Evolutionary conservation across 2,888 invertebrate species (phyloP).

Genomic region (Synanthedon myopaeformis): DNA sequence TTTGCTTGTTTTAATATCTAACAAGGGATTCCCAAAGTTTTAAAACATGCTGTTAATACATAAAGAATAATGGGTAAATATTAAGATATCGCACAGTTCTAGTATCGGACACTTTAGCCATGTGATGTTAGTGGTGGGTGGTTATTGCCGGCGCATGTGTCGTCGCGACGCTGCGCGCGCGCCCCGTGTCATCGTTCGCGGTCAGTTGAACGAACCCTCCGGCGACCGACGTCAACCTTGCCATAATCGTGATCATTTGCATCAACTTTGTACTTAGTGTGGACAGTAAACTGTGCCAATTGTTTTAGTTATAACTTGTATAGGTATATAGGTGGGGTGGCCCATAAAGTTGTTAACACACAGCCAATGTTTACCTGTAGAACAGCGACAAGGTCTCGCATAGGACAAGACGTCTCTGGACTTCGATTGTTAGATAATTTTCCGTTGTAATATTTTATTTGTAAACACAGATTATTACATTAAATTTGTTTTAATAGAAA

Average conservation of each 20-base stretch:
- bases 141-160: constrained; percentile 20
- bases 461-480: too few species aligned
- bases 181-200: constrained; percentile 67
- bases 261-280: constrained; percentile 56
- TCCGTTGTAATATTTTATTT: too few species aligned
- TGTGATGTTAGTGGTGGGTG: constrained; percentile 9
- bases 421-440: too few species aligned
- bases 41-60: neutral
- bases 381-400: too few species aligned
- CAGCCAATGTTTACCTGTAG: too few species aligned
- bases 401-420: too few species aligned
- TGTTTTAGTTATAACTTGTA: constrained; percentile 16
- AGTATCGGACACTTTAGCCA: neutral
- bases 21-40: constrained; percentile 3
- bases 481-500: too few species aligned
- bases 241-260: constrained; percentile 69
- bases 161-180: constrained; percentile 55
- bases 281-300: constrained; percentile 44
- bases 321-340: constrained; percentile 10
- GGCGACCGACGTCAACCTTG: constrained; percentile 65
- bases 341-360: constrained; percentile 8
- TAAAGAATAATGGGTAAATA: too few species aligned
- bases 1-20: constrained; percentile 1
- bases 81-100: constrained; percentile 2
- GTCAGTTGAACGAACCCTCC: constrained; percentile 69